Conservation (phyloP, 2,797 vertebrate species). For the Octomys mimax region DNA sequence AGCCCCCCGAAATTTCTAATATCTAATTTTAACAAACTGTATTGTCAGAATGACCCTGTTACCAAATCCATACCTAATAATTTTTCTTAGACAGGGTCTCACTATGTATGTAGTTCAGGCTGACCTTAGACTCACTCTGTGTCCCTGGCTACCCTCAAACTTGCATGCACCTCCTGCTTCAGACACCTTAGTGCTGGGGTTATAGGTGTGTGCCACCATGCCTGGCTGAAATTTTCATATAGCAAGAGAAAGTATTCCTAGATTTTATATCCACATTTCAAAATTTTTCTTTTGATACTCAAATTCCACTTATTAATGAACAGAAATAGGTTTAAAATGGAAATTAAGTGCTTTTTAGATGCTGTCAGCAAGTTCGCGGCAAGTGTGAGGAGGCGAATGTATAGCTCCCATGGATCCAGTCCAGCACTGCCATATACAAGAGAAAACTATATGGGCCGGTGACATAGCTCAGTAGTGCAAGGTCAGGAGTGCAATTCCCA, state of each 20-base stretch:
- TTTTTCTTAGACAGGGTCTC: background rate
- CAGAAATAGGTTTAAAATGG: slow-evolving; percentile 39
- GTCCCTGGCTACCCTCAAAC: background rate
- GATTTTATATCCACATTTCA: slow-evolving; percentile 37
- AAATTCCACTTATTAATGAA: slow-evolving; percentile 54
- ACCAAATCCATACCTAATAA: slow-evolving; percentile 28
- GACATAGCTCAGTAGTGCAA: too few species aligned
- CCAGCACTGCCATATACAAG: background rate
- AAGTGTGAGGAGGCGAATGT: background rate
- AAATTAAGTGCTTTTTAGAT: slow-evolving; percentile 60
- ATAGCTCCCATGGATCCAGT: background rate
- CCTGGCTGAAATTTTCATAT: background rate
- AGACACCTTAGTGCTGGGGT: background rate
- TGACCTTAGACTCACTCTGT: background rate
- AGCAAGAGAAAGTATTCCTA: slow-evolving; percentile 37
- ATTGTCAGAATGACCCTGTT: slow-evolving; percentile 31
- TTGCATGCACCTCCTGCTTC: background rate
- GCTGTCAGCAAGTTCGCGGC: slow-evolving; percentile 17
- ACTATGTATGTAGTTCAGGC: background rate
- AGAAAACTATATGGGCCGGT: too few species aligned
- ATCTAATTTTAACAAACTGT: slow-evolving; percentile 55
- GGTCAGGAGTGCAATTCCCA: too few species aligned
- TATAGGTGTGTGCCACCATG: background rate
- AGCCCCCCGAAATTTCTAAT: background rate
- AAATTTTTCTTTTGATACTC: slow-evolving; percentile 23